These are phyloP conservation scores for Drosophila barbarae DNA, from an alignment of 2,888 invertebrate genomes.

Conservation along the genomic window DNA sequence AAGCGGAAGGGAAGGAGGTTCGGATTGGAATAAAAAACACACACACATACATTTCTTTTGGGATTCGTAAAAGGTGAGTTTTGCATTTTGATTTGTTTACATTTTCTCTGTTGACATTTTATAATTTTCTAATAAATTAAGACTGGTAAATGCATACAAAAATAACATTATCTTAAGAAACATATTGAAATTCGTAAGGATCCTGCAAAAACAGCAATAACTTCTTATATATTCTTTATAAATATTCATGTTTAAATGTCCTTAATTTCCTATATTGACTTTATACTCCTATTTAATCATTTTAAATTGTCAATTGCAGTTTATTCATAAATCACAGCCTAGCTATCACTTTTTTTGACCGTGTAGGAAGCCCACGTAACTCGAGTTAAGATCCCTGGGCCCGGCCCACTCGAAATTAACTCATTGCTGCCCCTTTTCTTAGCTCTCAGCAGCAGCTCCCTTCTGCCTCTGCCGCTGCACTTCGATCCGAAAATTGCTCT, in stretches of 20 bases:
- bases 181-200: no score
- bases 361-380: slow-evolving; percentile 30
- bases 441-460: slow-evolving; percentile 6
- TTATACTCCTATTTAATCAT: background rate
- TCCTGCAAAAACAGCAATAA: no score
- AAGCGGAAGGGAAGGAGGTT: background rate
- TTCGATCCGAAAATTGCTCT: slow-evolving; percentile 56
- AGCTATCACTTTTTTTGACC: background rate
- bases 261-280: background rate
- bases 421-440: slow-evolving; percentile 41
- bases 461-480: slow-evolving; percentile 1
- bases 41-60: slow-evolving; percentile 8
- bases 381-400: slow-evolving; percentile 23
- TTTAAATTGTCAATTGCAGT: background rate
- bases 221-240: no score
- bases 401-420: slow-evolving; percentile 57
- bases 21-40: slow-evolving; percentile 24
- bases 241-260: no score
- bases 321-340: background rate
- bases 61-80: slow-evolving; percentile 25
- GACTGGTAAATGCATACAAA: background rate
- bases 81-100: slow-evolving; percentile 16
- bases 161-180: no score
- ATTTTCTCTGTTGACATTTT: background rate
- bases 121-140: background rate